Evolutionary conservation across 2,797 vertebrate genomes (phyloP).

Genomic region (Parauchenoglanis ngamensis): DNA sequence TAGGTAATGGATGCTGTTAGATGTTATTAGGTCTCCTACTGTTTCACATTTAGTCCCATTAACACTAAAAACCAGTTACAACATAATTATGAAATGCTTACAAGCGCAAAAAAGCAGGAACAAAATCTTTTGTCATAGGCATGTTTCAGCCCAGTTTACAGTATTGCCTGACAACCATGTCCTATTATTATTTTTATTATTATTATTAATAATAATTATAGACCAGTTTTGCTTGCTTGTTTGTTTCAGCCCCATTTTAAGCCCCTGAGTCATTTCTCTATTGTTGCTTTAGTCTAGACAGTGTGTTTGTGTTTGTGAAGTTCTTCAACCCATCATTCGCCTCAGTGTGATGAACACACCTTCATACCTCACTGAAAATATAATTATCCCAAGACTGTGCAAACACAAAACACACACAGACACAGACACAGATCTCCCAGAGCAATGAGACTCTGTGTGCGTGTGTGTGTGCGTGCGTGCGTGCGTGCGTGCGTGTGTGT

Average conservation of each 20-base stretch:
- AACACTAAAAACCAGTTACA: not conserved
- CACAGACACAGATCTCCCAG: not conserved
- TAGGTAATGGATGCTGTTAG: not conserved
- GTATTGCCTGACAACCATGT: not conserved
- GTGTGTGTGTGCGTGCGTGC: not conserved
- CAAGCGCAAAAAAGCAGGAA: not conserved
- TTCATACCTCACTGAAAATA: conserved; percentile 53
- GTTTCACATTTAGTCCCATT: not conserved
- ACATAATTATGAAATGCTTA: not conserved
- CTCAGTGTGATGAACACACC: conserved; percentile 55
- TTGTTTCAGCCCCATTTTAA: not conserved
- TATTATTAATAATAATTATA: conserved; percentile 29
- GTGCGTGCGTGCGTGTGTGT: conserved; percentile 3
- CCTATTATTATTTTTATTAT: not conserved
- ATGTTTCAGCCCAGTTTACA: not conserved
- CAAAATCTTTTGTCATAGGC: not conserved
- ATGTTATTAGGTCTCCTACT: not conserved
- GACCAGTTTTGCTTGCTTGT: not conserved
- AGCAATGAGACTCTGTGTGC: conserved; percentile 32
- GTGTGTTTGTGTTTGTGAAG: conserved; percentile 42
- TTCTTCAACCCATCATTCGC: conserved; percentile 51
- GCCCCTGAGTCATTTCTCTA: conserved; percentile 11
- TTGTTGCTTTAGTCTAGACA: conserved; percentile 39
- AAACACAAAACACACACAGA: conserved; percentile 52
- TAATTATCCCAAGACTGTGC: conserved; percentile 63